Conservation (phyloP, 2,797 vertebrate genomes). For the Squalus acanthias region DNA sequence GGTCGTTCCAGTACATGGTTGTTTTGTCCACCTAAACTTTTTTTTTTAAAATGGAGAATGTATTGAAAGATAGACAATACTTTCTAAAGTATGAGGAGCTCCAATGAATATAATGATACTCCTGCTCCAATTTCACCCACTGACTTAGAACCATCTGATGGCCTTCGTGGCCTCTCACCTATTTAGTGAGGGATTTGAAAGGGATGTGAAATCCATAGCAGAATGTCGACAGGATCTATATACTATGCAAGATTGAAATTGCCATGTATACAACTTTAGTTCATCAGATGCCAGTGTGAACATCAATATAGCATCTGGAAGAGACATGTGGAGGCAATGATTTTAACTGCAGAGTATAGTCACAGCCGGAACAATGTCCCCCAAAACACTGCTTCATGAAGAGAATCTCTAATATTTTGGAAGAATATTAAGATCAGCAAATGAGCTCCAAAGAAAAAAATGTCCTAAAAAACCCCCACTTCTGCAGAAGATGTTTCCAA, state of each 20-base stretch:
- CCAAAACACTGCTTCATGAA: neutral
- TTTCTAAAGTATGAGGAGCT: neutral
- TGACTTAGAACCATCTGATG: neutral
- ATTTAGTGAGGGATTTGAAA: neutral
- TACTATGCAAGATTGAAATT: neutral
- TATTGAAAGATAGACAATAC: neutral
- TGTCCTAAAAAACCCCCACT: neutral
- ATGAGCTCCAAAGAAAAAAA: neutral
- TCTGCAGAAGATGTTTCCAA: neutral
- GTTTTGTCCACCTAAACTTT: neutral
- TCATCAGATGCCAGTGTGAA: too few relatives aligned
- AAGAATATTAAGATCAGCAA: neutral
- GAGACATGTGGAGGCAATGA: neutral
- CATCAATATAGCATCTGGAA: neutral
- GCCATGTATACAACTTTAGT: too few relatives aligned
- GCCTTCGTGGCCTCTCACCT: neutral
- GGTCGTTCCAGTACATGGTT: neutral
- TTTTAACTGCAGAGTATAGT: neutral
- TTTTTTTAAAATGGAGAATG: neutral
- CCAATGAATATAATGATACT: neutral
- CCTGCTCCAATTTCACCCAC: neutral
- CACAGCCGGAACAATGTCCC: neutral
- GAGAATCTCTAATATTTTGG: neutral
- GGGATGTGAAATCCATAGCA: neutral
- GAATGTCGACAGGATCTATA: neutral